A percentile compares a stretch with the other conserved stretches of the same genome.
Evolutionary conservation across 2,797 vertebrate genomes (phyloP).

Genomic region (Sternarchorhynchus goeldii): DNA sequence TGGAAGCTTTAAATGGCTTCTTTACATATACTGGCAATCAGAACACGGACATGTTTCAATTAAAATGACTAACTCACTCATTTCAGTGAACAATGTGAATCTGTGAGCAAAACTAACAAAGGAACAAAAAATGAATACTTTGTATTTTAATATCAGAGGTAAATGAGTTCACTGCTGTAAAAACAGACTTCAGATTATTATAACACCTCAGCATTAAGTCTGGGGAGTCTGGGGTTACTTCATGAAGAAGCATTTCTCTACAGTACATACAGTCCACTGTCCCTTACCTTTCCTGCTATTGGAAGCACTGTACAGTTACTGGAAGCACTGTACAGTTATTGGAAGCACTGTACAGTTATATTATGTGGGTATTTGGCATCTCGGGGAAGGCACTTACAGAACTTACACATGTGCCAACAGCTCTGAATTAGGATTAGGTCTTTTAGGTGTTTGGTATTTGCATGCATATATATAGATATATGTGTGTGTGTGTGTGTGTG

Average conservation of each 20-base stretch:
- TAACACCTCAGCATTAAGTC: not conserved
- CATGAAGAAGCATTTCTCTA: too few species aligned
- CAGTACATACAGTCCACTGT: too few species aligned
- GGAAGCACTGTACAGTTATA: too few species aligned
- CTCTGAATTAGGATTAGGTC: too few species aligned
- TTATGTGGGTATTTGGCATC: too few species aligned
- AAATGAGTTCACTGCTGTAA: not conserved
- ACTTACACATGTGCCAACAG: too few species aligned
- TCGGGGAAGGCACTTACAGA: too few species aligned
- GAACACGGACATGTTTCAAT: slow-evolving; percentile 44
- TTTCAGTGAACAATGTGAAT: not conserved
- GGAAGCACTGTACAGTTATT: too few species aligned
- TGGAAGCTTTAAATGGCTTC: slow-evolving; percentile 47
- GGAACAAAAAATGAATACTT: not conserved
- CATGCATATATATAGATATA: slow-evolving; percentile 3
- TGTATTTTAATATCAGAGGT: not conserved
- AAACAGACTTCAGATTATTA: not conserved
- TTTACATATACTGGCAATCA: slow-evolving; percentile 51
- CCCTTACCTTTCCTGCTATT: too few species aligned
- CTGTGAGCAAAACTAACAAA: slow-evolving; percentile 13
- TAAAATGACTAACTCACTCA: slow-evolving; percentile 36
- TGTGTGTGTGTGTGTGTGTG: not conserved
- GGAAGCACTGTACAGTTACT: too few species aligned
- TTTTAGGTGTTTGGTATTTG: not conserved
- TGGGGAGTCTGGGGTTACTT: too few species aligned